Conservation (phyloP, 2,888 invertebrate species). For the Choristoneura rosaceana region DNA sequence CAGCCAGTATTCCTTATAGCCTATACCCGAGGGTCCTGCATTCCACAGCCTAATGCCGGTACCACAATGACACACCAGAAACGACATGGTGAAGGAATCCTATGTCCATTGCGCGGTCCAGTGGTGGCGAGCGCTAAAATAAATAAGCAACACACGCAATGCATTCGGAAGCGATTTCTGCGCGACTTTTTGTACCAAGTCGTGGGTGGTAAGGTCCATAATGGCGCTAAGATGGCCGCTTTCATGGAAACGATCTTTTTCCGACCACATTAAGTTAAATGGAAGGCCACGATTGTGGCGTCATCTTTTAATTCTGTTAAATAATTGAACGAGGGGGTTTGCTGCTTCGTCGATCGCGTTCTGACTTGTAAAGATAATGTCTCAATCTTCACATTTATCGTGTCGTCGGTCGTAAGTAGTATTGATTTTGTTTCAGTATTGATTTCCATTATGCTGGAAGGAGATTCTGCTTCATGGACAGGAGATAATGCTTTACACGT, state of each 20-base stretch:
- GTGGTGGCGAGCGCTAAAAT: too few relatives aligned
- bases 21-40: background rate
- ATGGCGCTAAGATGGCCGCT: slow-evolving; percentile 13
- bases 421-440: background rate
- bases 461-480: background rate
- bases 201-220: background rate
- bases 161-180: background rate
- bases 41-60: background rate
- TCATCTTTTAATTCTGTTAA: slow-evolving; percentile 39
- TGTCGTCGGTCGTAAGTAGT: background rate
- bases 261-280: slow-evolving; percentile 37
- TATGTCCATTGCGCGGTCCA: background rate
- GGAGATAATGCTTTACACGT: background rate
- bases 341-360: background rate
- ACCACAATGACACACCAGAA: background rate
- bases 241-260: slow-evolving; percentile 31
- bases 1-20: background rate
- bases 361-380: background rate
- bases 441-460: background rate
- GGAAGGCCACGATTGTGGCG: slow-evolving; percentile 31
- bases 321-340: slow-evolving; percentile 34
- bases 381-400: background rate
- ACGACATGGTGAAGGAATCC: background rate
- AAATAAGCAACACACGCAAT: background rate
- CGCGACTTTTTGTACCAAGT: background rate